Percentiles rank a stretch among this genome's conserved stretches.
phyloP scores from a whole-genome alignment of 1,140 invertebrate species.

The Atta cephalotes region DNA sequence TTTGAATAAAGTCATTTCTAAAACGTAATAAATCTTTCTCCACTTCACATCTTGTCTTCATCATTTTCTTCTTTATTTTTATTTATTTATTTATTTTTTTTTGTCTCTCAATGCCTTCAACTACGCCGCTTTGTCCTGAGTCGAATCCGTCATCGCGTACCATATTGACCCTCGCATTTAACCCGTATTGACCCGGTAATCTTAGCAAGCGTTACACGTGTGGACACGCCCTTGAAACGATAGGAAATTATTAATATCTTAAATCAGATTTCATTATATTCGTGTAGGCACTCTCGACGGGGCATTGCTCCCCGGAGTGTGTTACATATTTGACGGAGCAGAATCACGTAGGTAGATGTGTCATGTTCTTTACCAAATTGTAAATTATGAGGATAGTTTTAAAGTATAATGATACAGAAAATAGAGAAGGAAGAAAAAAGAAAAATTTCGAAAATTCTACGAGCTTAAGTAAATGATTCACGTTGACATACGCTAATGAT shows the following conservation, averaged over 20 bases:
- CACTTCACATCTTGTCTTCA: background rate
- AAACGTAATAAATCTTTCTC: slow-evolving; percentile 11
- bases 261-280: slow-evolving; percentile 57
- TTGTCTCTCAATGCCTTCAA: background rate
- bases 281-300: slow-evolving; percentile 1
- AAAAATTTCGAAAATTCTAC: background rate
- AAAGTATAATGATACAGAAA: background rate
- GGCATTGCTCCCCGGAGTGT: slow-evolving; percentile 34
- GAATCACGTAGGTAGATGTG: background rate
- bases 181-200: slow-evolving; percentile 53
- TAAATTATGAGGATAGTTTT: background rate
- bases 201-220: slow-evolving; percentile 43
- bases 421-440: no score
- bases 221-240: slow-evolving; percentile 56
- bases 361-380: background rate
- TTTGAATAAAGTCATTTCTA: background rate
- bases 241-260: slow-evolving; percentile 45
- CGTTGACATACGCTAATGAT: background rate
- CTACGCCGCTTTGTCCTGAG: slow-evolving; percentile 10
- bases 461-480: background rate
- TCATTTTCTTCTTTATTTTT: background rate
- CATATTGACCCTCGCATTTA: slow-evolving; percentile 57
- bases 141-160: slow-evolving; percentile 44
- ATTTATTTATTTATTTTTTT: background rate
- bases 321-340: slow-evolving; percentile 8